Conservation (phyloP, 2,888 invertebrate genomes). For the Choristoneura rosaceana region DNA sequence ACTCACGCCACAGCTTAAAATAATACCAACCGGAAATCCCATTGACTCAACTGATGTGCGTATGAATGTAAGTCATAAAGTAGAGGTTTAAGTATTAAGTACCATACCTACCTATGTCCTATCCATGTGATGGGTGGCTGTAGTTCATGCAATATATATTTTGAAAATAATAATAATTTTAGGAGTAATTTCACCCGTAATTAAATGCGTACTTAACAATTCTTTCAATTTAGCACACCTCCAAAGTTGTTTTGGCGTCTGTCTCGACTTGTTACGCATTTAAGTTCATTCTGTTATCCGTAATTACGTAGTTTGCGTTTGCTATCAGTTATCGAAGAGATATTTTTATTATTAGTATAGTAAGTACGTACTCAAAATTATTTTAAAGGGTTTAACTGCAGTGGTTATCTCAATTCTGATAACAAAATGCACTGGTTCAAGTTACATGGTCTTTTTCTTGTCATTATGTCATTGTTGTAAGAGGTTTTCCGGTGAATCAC, state of each 20-base stretch:
- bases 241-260: background rate
- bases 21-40: constrained; percentile 3
- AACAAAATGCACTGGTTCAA: background rate
- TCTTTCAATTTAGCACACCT: background rate
- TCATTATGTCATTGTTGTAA: too few species aligned
- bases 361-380: background rate
- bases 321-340: background rate
- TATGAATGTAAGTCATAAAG: background rate
- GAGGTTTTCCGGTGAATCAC: too few species aligned
- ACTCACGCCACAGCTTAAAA: background rate
- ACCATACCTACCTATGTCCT: too few species aligned
- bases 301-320: background rate
- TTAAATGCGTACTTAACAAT: background rate
- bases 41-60: background rate
- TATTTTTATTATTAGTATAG: background rate
- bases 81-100: too few species aligned
- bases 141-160: too few species aligned
- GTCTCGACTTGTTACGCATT: background rate
- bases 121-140: too few species aligned
- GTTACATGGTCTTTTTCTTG: too few species aligned
- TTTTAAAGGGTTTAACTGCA: background rate
- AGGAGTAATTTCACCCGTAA: too few species aligned
- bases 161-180: too few species aligned
- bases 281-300: background rate
- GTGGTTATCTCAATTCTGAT: background rate